Evolutionary conservation across 2,797 vertebrate species (phyloP).

Genomic region (Rhadinocentrus ornatus): DNA sequence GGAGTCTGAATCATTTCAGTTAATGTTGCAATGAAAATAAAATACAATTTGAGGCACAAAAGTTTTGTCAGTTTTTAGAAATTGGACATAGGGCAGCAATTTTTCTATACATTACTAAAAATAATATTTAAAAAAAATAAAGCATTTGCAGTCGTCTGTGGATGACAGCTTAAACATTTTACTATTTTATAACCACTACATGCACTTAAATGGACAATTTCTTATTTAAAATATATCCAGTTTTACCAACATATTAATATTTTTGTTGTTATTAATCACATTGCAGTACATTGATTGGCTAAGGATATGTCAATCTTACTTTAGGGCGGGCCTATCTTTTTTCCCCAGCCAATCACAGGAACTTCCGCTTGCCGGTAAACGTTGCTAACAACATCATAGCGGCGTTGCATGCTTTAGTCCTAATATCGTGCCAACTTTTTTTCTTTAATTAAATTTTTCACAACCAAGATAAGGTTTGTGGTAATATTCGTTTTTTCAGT

Average conservation of each 20-base stretch:
- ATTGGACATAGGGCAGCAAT: neutral
- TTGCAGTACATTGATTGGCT: neutral
- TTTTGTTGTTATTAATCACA: too few relatives aligned
- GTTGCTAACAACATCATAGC: constrained; percentile 35
- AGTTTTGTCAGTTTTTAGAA: constrained; percentile 1
- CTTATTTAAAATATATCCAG: too few relatives aligned
- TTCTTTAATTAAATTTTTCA: neutral
- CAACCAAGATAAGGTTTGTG: neutral
- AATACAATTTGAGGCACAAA: constrained; percentile 21
- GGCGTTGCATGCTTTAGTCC: too few relatives aligned
- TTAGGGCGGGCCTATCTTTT: constrained; percentile 10
- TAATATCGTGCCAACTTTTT: neutral
- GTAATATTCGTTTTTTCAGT: constrained; percentile 1
- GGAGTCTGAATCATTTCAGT: constrained; percentile 85
- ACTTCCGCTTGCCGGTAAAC: neutral
- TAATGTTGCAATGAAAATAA: constrained; percentile 75
- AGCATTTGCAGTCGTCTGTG: neutral
- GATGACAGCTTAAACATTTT: neutral
- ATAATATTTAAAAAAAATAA: neutral
- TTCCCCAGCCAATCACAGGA: constrained; percentile 35
- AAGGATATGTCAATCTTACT: constrained; percentile 9
- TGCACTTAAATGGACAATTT: neutral
- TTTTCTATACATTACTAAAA: neutral
- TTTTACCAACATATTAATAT: too few relatives aligned
- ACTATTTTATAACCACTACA: neutral